Base-by-base conservation (phyloP, 1,140 invertebrate genomes). In the Gonioctena quinquepunctata region DNA sequence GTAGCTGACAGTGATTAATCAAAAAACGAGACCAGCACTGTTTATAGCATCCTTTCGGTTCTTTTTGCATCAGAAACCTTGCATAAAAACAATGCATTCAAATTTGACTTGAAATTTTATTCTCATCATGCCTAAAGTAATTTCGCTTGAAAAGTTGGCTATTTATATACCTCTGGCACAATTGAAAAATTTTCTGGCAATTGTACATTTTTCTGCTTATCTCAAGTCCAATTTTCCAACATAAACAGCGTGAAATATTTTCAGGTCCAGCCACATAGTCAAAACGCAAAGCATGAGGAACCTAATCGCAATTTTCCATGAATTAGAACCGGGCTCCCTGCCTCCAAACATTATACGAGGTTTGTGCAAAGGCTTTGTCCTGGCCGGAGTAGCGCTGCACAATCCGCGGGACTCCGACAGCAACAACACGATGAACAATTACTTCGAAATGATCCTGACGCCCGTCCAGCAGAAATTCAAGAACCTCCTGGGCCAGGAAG, bases 391-490 rank as follows among this genome's bases (percentile, higher is more conserved):
- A 80, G 81, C 83, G 48, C 75, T 69, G 67, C 83, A 68, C 63
- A 81, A 22, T 69, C 69, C 6, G 48, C 76, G 50, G 73, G 77
- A 27, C 16, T 18, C 50, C 8, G 60, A 33, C 5, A 22, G 21
- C 19, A n/a, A 21, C 5, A 13, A 33, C 13, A 3, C 60, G 23
- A 71, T 68, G 60, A 79, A 81, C 54, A 76, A 83, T 21, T 90
- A 87, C 73, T 90, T 84, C 82, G 75, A 80, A 27, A 84, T 89
- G 83, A 86, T 91, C 50, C 71, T 93, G 5, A 85, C 88, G 76
- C 89, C 90, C 0, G 77, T 92, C 4, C 82, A 88, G 65, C 83
- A 87, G 16, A 83, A 85, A 63, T 91, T 90, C 66, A 88, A 87
- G 71, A 80, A 81, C 66, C 81, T 91, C 7, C 80, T 89, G 27